Base-by-base conservation (phyloP, 2,888 invertebrate species). In the Cyaniris semiargus region DNA sequence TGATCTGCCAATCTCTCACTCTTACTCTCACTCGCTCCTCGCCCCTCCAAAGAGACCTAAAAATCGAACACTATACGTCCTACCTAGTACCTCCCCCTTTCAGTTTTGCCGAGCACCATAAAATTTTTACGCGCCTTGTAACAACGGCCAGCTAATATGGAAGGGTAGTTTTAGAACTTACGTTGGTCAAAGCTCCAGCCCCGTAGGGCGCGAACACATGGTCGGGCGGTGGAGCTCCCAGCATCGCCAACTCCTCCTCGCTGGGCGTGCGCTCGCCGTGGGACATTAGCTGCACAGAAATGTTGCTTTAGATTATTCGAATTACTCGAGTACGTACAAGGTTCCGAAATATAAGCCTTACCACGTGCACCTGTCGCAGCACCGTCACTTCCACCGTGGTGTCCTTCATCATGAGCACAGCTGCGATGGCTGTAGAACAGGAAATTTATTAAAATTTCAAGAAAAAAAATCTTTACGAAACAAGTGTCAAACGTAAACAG, bases 231-330 rank as follows among this genome's bases (percentile, higher is more conserved):
- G 96, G 95, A 53, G 94, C 95, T 3, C 96, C 96, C 82, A 95
- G 95, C 85, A 94, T 93, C 21, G 94, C 93, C 60, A 93, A 80
- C 80, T 93, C 93, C n/a, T 84, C 89, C 80, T 93, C 90, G 80
- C 94, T 95, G 1, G 96, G 96, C 74, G 96, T 95, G 76, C 97
- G 94, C 84, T 96, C 96, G 0, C 97, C 97, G 86, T 97, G 96
- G 7, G 96, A 95, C 92, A 95, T 96, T 38, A 96, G 83, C 95
- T 96, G 85, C 6, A 85, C 81, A 79, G 71, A 79, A 10, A 34
- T 10, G 27, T 75, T 23, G 18, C 5, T 58, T n/a, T 58, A 7
- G 21, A 21, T 18, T 58, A 21, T 18, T 18, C 18, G 18, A 53
- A 53, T 18, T 1, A 53, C 53, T 53, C 44, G 44, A 44, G 44